phyloP scores from a whole-genome alignment of 2,797 vertebrate genomes.

The Sciurus carolinensis region DNA sequence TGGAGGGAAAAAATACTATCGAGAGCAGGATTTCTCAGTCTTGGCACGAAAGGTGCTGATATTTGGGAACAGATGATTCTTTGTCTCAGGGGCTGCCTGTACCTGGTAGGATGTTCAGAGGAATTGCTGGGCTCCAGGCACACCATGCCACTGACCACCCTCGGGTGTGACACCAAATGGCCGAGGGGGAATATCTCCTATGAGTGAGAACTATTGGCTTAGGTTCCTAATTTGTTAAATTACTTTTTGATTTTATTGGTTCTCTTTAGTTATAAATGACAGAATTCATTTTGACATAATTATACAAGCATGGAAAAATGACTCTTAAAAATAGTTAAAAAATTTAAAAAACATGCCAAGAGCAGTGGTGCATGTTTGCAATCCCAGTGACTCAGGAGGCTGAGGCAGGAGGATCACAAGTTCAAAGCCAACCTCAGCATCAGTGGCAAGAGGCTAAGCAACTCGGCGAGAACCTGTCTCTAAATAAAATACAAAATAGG shows the following conservation, averaged over 20 bases:
- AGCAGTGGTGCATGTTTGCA: too few species aligned
- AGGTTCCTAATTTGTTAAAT: too few species aligned
- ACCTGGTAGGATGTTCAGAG: neutral
- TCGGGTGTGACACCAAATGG: neutral
- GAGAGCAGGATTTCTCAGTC: neutral
- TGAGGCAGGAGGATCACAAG: too few species aligned
- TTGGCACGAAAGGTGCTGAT: neutral
- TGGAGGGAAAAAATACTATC: neutral
- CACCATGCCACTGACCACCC: too few species aligned
- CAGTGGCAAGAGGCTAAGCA: too few species aligned
- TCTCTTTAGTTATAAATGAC: too few species aligned
- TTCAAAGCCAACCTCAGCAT: too few species aligned
- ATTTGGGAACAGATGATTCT: neutral
- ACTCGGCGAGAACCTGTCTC: too few species aligned
- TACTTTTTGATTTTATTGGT: neutral
- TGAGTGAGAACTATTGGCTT: neutral
- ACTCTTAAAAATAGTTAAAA: neutral
- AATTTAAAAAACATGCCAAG: too few species aligned
- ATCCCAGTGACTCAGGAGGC: too few species aligned
- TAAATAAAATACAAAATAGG: too few species aligned
- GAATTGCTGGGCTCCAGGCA: neutral
- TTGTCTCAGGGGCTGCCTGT: fast-evolving
- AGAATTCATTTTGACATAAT: too few species aligned
- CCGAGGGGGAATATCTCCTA: neutral
- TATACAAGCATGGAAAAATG: neutral